Evolutionary conservation across 2,797 vertebrate genomes (phyloP), one percentile per base, ranked within the genome.

Genomic region (Anguilla obscura): DNA sequence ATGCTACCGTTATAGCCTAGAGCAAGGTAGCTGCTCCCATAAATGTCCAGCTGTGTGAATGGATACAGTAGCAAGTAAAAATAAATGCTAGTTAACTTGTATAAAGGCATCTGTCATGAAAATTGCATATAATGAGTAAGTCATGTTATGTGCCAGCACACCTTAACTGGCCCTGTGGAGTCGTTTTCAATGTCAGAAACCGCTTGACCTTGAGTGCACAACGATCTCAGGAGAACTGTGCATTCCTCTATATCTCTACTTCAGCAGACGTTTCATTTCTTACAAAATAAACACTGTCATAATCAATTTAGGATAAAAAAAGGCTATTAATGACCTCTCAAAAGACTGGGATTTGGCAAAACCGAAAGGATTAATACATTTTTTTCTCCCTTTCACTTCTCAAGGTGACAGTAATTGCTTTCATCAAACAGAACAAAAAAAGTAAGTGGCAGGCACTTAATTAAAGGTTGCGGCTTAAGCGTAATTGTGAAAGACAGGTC

Each of bases 401-500:
- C 91, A 94, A 94, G 93, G 94, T 95, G 93, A 95, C 93, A 93
- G 94, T 94, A 95, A 95, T 95, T 95, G 93, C 92, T 92, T 93
- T 92, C 92, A 92, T 95, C 92, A 91, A 93, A 92, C 93, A 90
- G 79, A 89, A 94, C 90, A 94, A 94, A 94, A 79, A 82, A 90
- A 88, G 87, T 93, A 94, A 96, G 94, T 93, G 93, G 87, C 89
- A 91, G 91, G 87, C 92, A 90, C 91, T 95, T 96, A 94, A 95
- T 96, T 95, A 96, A 94, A 94, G 93, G 94, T 93, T 95, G 94
- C 87, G 85, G 92, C 93, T 94, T 94, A 95, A 91, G 93, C 91
- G 76, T 94, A 92, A 95, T 94, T 94, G 94, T 95, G 90, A 95
- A 95, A 95, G 94, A 95, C 94, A 94, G 94, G 93, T 94, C 94